These are phyloP conservation scores for Hypomecis atomaria DNA, from an alignment of 2,888 invertebrate species.

Conservation along the genomic window DNA sequence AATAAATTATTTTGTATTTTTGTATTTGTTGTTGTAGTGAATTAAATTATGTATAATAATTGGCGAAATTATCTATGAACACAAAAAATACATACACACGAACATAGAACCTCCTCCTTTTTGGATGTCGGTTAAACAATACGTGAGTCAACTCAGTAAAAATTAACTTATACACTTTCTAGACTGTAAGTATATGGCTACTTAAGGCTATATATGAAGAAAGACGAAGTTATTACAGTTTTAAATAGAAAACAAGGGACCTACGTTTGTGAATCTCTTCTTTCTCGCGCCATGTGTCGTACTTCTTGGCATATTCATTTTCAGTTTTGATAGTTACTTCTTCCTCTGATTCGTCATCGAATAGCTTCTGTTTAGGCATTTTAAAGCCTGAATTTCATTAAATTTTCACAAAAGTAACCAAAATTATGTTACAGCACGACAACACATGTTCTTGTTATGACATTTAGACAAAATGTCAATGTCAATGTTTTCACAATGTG, in stretches of 20 bases:
- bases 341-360: conserved; percentile 83
- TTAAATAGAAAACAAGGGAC: conserved; percentile 41
- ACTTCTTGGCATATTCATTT: conserved; percentile 92
- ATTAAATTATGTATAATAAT: no score
- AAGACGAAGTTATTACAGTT: background rate
- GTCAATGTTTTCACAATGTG: no score
- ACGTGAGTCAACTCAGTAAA: background rate
- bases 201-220: no score
- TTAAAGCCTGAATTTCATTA: conserved; percentile 21
- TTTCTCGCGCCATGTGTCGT: conserved; percentile 92
- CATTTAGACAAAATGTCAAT: background rate
- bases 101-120: no score
- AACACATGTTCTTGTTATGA: conserved; percentile 26
- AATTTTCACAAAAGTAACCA: conserved; percentile 24
- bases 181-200: background rate
- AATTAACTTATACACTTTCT: background rate
- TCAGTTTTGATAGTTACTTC: conserved; percentile 87
- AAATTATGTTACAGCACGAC: background rate
- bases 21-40: no score
- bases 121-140: no score
- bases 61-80: no score
- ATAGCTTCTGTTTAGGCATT: conserved; percentile 72
- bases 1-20: no score
- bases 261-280: conserved; percentile 93
- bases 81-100: no score